Evolutionary conservation across 2,113 vertebrate species (phyloP).

Genomic region (Odobenus rosmarus): DNA sequence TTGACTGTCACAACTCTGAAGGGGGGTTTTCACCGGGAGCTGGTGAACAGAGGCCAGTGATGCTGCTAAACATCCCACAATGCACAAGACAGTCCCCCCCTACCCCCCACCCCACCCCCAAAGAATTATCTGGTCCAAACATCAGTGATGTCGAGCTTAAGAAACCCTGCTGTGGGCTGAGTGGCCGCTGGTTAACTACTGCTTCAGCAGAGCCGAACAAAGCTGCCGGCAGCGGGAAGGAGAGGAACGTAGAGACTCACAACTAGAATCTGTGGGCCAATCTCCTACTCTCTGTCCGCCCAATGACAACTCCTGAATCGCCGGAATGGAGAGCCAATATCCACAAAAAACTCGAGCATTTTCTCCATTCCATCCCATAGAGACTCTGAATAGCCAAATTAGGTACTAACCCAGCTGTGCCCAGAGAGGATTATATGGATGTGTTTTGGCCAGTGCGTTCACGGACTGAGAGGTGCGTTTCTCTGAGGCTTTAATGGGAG

Average conservation of each 20-base stretch:
- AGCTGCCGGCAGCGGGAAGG: accelerated
- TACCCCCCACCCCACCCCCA: background rate
- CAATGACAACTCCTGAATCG: background rate
- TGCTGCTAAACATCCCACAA: background rate
- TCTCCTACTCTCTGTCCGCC: background rate
- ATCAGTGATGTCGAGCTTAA: background rate
- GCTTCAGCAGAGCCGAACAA: background rate
- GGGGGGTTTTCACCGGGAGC: background rate
- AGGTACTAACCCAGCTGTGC: conserved; percentile 91
- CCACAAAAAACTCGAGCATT: background rate
- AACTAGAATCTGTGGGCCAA: background rate
- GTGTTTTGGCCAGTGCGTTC: conserved; percentile 91
- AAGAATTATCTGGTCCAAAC: background rate
- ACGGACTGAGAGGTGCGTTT: conserved; percentile 91
- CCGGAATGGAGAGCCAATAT: background rate
- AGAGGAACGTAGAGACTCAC: accelerated
- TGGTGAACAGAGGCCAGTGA: background rate
- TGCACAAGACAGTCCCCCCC: background rate
- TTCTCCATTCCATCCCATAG: background rate
- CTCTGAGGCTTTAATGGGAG: conserved; percentile 88
- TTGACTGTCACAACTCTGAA: background rate
- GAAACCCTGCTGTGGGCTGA: background rate
- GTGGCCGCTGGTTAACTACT: background rate
- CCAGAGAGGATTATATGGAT: conserved; percentile 94
- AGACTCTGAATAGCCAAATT: background rate